Base-by-base conservation (phyloP, 2,797 vertebrate genomes). In the Leuciscus waleckii region DNA sequence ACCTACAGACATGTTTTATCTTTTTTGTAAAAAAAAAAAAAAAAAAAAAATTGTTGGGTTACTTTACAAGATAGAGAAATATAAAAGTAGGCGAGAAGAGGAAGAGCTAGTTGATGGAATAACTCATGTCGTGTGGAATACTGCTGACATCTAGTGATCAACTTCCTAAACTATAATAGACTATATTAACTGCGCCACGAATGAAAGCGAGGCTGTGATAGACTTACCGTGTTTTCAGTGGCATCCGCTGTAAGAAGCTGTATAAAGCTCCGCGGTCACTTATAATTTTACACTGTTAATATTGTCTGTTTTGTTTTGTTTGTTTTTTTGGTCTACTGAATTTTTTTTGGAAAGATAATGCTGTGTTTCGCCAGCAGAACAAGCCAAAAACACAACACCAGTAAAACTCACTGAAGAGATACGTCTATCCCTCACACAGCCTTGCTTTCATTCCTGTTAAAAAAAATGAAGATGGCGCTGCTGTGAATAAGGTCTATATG, bases 141-240 rank as follows among this genome's bases (percentile, higher is more conserved):
- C 19, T 81, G 82, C 78, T 84, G 82, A 74, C 74, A 87, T 81
- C 86, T 87, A 81, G 86, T 84, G 82, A 79, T 76, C 56, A 43
- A 5, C 23, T 19, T 26, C 3, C 6, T 58, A 2, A 58, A 56
- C 51, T 37, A 35, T 23, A 54, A 76, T 76, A 63, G 13, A 63
- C 13, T 3, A 10, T 5, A 26, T 13, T 61, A 26, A 63, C 61
- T 32, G 61, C 61, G 26, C 14, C 61, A 65, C 29, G 11, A 61
- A 16, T 29, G 9, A 3, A 32, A 29, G 26, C 5, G 26, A 29
- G 14, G 61, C 14, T 65, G 61, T 32, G 14, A 58, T 58, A 61
- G n/a, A 29, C 14, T 7, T 17, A 32, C 14, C 13, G 26, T 65
- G 26, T 65, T 65, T 65, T 65, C 14, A 17, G 7, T 29, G 29